phyloP scores from a whole-genome alignment of 2,888 invertebrate species.

The Drosophila anomelani region DNA sequence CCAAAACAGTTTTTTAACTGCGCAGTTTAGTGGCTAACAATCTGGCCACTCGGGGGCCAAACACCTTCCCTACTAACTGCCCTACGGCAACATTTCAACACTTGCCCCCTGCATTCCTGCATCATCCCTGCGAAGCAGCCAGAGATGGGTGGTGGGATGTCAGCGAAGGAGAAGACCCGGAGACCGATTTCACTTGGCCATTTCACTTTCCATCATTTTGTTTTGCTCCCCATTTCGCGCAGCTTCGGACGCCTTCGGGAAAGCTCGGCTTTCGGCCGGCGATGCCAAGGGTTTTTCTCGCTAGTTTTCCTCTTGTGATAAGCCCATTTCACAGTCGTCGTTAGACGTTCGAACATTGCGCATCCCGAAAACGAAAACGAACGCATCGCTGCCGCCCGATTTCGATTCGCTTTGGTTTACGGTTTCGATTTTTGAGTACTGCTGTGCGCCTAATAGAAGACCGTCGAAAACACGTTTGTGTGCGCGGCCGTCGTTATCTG shows the following conservation, averaged over 20 bases:
- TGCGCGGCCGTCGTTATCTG: slow-evolving; percentile 41
- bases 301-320: slow-evolving; percentile 49
- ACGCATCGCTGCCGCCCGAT: slow-evolving; percentile 16
- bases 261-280: slow-evolving; percentile 40
- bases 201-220: slow-evolving; percentile 68
- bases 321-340: slow-evolving; percentile 65
- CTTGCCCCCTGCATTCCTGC: slow-evolving; percentile 24
- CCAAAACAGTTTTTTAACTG: not conserved
- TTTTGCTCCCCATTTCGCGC: slow-evolving; percentile 66
- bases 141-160: not conserved
- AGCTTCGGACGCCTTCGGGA: slow-evolving; percentile 39
- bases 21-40: slow-evolving; percentile 16
- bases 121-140: slow-evolving; percentile 20
- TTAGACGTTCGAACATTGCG: slow-evolving; percentile 57
- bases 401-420: slow-evolving; percentile 18
- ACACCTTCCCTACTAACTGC: slow-evolving; percentile 58
- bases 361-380: slow-evolving; percentile 5
- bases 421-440: slow-evolving; percentile 37
- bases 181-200: slow-evolving; percentile 52
- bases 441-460: slow-evolving; percentile 70
- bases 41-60: slow-evolving; percentile 52
- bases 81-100: slow-evolving; percentile 56
- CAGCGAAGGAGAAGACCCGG: slow-evolving; percentile 7
- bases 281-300: slow-evolving; percentile 15
- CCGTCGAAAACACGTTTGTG: slow-evolving; percentile 65